These are phyloP conservation scores for Schizopygopsis pylzovi DNA, from an alignment of 2,797 vertebrate genomes.

Conservation along the genomic window DNA sequence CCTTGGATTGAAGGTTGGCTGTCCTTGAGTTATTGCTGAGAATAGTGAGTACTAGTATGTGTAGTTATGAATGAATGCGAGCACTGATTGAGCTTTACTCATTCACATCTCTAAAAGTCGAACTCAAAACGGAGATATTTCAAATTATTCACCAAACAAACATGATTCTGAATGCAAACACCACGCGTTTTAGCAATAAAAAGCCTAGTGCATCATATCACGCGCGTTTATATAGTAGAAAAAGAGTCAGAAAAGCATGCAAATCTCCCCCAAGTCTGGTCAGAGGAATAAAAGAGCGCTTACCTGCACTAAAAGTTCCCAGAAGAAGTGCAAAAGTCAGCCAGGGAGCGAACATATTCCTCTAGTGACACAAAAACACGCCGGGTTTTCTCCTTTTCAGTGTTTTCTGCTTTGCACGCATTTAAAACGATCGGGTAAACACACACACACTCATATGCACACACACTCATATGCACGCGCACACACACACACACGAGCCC, in stretches of 20 bases:
- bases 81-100: background rate
- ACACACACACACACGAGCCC: background rate
- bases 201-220: background rate
- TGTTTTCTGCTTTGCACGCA: conserved; percentile 64
- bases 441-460: background rate
- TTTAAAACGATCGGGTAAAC: conserved; percentile 56
- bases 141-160: background rate
- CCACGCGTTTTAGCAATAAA: background rate
- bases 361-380: conserved; percentile 67
- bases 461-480: background rate
- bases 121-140: background rate
- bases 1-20: background rate
- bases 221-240: too few relatives aligned
- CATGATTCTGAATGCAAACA: background rate
- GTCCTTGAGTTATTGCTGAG: conserved; percentile 6
- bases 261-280: background rate
- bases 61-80: conserved; percentile 14
- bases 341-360: conserved; percentile 86
- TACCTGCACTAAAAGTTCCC: conserved; percentile 88
- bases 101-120: background rate
- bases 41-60: background rate
- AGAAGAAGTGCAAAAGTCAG: conserved; percentile 87
- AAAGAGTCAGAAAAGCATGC: background rate
- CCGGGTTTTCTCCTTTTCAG: conserved; percentile 64
- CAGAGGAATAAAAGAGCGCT: conserved; percentile 56